phyloP scores from a whole-genome alignment of 2,888 invertebrate genomes.

The Drosophila anceps region DNA sequence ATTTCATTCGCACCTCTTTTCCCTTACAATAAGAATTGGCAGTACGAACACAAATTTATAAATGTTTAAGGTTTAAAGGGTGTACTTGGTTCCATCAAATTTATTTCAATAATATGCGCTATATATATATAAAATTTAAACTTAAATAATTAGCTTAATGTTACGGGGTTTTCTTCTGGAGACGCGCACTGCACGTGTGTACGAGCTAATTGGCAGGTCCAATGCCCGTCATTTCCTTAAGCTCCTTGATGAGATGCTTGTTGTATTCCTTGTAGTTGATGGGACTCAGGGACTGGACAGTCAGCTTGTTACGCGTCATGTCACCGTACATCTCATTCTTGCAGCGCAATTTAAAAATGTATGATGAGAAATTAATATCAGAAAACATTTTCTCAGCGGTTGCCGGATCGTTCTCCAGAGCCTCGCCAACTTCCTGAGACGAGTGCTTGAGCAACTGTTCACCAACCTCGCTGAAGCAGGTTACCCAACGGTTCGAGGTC shows the following conservation, averaged over 20 bases:
- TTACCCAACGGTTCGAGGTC: conserved; percentile 95
- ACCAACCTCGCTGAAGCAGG: conserved; percentile 94
- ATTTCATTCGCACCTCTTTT: too few species aligned
- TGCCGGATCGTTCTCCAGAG: conserved; percentile 89
- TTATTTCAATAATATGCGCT: conserved; percentile 18
- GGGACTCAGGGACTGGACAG: conserved; percentile 89
- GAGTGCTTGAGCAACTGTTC: conserved; percentile 90
- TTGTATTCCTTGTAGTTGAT: conserved; percentile 92
- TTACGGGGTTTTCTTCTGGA: neutral
- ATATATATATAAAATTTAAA: conserved; percentile 17
- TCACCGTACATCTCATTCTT: conserved; percentile 95
- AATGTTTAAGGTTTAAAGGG: neutral
- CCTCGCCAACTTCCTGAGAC: conserved; percentile 92
- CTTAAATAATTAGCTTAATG: conserved; percentile 31
- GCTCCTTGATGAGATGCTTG: conserved; percentile 89
- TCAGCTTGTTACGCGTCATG: conserved; percentile 89
- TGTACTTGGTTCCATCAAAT: conserved; percentile 1
- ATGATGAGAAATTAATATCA: conserved; percentile 91
- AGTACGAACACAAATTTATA: too few species aligned
- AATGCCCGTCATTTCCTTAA: conserved; percentile 88
- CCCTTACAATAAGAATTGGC: too few species aligned
- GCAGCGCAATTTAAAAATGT: conserved; percentile 93
- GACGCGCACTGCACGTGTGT: conserved; percentile 46
- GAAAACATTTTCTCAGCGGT: conserved; percentile 90
- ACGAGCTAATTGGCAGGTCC: conserved; percentile 71